Conservation (phyloP, 2,888 invertebrate genomes). For the Cheilosia impressa region DNA sequence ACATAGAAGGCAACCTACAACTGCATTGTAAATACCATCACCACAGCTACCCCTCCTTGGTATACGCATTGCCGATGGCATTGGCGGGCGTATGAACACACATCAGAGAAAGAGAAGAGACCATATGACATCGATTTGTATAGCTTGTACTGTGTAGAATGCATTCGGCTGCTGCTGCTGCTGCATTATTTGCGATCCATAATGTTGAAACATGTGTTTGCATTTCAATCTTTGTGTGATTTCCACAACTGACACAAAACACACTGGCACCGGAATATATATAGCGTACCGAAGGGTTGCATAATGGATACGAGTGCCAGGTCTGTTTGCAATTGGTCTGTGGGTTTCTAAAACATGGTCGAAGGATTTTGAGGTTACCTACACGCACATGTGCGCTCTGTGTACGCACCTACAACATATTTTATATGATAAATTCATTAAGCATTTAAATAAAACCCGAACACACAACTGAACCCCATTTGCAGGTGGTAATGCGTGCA, state of each 20-base stretch:
- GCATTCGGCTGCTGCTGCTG: constrained; percentile 53
- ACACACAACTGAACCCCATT: constrained; percentile 14
- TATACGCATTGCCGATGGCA: constrained; percentile 31
- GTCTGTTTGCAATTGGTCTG: constrained; percentile 73
- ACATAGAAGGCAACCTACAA: constrained; percentile 36
- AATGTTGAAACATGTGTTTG: constrained; percentile 74
- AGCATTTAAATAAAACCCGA: constrained; percentile 59
- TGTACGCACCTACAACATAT: not conserved
- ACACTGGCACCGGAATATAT: not conserved
- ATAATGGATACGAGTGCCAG: constrained; percentile 46
- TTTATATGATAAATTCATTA: constrained; percentile 62
- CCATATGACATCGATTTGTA: constrained; percentile 67
- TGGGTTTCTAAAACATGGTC: constrained; percentile 72
- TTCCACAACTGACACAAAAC: constrained; percentile 60
- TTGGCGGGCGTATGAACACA: not conserved
- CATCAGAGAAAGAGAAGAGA: constrained; percentile 27
- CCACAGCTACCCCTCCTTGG: not conserved
- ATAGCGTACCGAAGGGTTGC: constrained; percentile 25
- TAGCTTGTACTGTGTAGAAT: constrained; percentile 46
- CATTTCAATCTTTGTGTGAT: constrained; percentile 74
- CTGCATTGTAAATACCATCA: constrained; percentile 42
- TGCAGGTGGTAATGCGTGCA: constrained; percentile 76
- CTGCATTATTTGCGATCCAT: constrained; percentile 74
- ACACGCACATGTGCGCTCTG: not conserved
- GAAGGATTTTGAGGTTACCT: constrained; percentile 65